A percentile compares a stretch with the other conserved stretches of the same genome.
Conservation (phyloP, 2,797 vertebrate species). For the Botia almorhae region DNA sequence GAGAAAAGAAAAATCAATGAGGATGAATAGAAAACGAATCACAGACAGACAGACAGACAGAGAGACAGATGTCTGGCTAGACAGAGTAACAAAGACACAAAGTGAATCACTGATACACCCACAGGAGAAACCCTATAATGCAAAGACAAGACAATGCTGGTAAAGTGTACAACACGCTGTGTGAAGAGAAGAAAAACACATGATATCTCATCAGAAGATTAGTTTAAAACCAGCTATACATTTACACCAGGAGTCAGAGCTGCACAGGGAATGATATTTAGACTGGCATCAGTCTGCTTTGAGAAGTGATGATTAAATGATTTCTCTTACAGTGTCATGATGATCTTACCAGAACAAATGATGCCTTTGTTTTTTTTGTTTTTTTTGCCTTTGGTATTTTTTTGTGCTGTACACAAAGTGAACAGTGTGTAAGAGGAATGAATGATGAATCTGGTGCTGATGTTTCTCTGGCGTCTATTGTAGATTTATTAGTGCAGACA, state of each 20-base stretch:
- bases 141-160: slow-evolving; percentile 3
- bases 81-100: slow-evolving; percentile 40
- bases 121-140: not conserved
- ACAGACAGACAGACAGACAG: slow-evolving; percentile 31
- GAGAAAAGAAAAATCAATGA: slow-evolving; percentile 42
- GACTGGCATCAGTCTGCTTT: slow-evolving; percentile 58
- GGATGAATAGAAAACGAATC: slow-evolving; percentile 4
- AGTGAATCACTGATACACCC: slow-evolving; percentile 14
- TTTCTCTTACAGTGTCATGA: slow-evolving; percentile 24
- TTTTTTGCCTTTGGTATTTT: slow-evolving; percentile 33
- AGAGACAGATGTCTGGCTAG: slow-evolving; percentile 3
- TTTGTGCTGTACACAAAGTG: slow-evolving; percentile 14
- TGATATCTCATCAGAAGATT: slow-evolving; percentile 46
- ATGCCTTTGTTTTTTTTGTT: not conserved
- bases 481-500: not conserved
- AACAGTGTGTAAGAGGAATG: slow-evolving; percentile 5
- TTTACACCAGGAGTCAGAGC: slow-evolving; percentile 50
- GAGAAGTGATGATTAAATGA: slow-evolving; percentile 44
- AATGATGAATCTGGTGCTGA: not conserved
- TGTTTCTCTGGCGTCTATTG: not conserved
- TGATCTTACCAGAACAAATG: slow-evolving; percentile 26
- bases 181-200: slow-evolving; percentile 6
- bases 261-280: slow-evolving; percentile 56
- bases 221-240: slow-evolving; percentile 53
- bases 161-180: slow-evolving; percentile 5